Percentiles rank a stretch among this genome's conserved stretches.
Conservation (phyloP, 2,113 vertebrate genomes). For the Solea senegalensis region DNA sequence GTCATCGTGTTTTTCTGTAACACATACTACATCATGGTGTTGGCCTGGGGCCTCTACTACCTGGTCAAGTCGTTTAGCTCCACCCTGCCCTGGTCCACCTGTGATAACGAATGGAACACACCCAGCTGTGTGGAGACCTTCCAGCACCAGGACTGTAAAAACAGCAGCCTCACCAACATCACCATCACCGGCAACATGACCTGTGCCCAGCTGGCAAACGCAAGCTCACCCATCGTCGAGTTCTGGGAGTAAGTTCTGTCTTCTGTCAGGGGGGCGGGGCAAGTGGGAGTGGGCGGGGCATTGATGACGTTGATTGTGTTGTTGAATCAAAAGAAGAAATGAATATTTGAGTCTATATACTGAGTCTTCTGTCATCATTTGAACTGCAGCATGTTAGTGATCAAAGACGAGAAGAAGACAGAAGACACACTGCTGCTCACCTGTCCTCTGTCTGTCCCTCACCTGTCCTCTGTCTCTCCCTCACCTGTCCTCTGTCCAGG, state of each 20-base stretch:
- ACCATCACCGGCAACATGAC: constrained; percentile 73
- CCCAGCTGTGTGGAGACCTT: constrained; percentile 80
- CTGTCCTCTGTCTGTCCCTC: no score
- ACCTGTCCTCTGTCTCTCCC: no score
- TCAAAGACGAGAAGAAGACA: no score
- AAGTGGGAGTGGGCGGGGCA: no score
- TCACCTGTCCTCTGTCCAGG: constrained; percentile 53
- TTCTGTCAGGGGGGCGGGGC: no score
- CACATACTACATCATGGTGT: constrained; percentile 89
- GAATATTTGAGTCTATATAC: no score
- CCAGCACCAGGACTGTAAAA: constrained; percentile 72
- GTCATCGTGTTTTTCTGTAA: constrained; percentile 88
- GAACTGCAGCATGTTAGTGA: no score
- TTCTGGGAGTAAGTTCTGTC: constrained; percentile 84
- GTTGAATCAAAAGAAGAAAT: no score
- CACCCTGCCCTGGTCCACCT: constrained; percentile 83
- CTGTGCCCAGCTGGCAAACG: constrained; percentile 70
- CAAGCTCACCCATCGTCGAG: constrained; percentile 81
- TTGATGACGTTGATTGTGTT: no score
- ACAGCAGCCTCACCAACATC: constrained; percentile 70
- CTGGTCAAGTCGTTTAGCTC: constrained; percentile 82
- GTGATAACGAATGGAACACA: constrained; percentile 84
- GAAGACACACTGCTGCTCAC: no score
- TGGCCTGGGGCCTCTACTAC: constrained; percentile 88
- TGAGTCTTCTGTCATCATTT: no score